Conservation (phyloP, 2,888 invertebrate genomes). For the Pantelozetes paolii region DNA sequence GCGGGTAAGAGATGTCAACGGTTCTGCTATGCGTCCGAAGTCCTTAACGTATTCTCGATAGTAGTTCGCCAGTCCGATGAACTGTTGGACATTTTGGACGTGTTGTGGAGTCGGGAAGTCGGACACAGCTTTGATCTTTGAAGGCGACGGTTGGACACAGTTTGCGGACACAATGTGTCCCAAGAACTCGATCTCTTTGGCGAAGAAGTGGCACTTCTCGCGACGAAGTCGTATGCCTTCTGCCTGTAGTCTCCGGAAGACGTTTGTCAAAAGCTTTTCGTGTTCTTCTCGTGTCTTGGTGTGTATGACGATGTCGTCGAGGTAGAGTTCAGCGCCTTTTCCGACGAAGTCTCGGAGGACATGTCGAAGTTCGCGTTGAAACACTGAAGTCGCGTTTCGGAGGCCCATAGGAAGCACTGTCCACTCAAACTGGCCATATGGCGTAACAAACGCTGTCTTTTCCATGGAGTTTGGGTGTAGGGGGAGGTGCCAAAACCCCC, state of each 20-base stretch:
- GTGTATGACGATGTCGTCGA: constrained; percentile 48
- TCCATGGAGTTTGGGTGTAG: constrained; percentile 45
- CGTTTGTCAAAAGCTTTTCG: constrained; percentile 42
- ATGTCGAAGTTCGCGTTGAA: constrained; percentile 46
- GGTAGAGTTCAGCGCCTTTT: constrained; percentile 43
- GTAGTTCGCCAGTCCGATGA: constrained; percentile 15
- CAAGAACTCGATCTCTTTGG: background rate
- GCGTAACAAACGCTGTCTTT: constrained; percentile 48
- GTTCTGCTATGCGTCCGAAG: background rate
- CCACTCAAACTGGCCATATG: constrained; percentile 45
- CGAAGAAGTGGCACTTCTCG: background rate
- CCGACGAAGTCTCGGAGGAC: constrained; percentile 38
- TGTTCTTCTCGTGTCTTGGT: background rate
- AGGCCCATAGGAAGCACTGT: constrained; percentile 47
- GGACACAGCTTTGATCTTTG: background rate
- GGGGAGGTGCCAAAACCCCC: constrained; percentile 48
- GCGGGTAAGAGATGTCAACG: background rate
- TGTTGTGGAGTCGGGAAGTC: background rate
- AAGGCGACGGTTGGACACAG: background rate
- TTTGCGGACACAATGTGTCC: background rate
- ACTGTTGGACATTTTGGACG: background rate
- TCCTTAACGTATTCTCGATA: constrained; percentile 6
- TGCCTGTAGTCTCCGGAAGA: constrained; percentile 43
- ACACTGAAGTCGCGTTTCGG: constrained; percentile 46
- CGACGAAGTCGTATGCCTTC: background rate